Conservation (phyloP, 2,797 vertebrate genomes). For the Anabas testudineus region DNA sequence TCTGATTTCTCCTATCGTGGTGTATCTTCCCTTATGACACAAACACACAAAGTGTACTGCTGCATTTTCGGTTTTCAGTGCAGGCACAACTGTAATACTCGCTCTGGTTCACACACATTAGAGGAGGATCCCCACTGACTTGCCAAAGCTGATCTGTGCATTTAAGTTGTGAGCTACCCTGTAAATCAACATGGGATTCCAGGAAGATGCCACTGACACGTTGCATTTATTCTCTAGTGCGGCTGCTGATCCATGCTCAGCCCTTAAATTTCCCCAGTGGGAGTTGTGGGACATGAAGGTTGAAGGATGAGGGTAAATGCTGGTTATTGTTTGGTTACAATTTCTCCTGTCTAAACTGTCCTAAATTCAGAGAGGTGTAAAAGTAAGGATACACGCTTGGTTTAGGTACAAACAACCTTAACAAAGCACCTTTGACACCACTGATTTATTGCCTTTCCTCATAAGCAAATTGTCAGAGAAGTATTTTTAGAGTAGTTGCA, state of each 20-base stretch:
- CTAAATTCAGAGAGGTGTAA: neutral
- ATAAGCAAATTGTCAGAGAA: too few relatives aligned
- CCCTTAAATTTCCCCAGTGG: constrained; percentile 48
- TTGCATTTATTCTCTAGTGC: constrained; percentile 16
- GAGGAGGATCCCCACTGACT: constrained; percentile 40
- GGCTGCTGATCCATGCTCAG: constrained; percentile 22
- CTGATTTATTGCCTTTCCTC: too few relatives aligned
- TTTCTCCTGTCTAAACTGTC: neutral
- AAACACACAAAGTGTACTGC: constrained; percentile 1
- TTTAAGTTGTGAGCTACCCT: constrained; percentile 39
- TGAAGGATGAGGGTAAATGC: neutral
- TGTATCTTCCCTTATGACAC: neutral
- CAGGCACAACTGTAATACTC: constrained; percentile 15
- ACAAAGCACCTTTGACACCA: too few relatives aligned
- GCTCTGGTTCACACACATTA: constrained; percentile 40
- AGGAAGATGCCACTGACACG: neutral
- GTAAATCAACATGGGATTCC: constrained; percentile 32
- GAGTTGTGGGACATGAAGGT: constrained; percentile 6
- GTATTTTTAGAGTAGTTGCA: too few relatives aligned
- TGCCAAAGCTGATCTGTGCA: constrained; percentile 39
- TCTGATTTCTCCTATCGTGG: constrained; percentile 2
- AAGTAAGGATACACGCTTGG: neutral
- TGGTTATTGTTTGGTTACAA: neutral
- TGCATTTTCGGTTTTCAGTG: constrained; percentile 8
- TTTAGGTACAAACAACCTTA: too few relatives aligned